Base-by-base conservation (phyloP, 2,888 invertebrate species). In the Clostera curtula region DNA sequence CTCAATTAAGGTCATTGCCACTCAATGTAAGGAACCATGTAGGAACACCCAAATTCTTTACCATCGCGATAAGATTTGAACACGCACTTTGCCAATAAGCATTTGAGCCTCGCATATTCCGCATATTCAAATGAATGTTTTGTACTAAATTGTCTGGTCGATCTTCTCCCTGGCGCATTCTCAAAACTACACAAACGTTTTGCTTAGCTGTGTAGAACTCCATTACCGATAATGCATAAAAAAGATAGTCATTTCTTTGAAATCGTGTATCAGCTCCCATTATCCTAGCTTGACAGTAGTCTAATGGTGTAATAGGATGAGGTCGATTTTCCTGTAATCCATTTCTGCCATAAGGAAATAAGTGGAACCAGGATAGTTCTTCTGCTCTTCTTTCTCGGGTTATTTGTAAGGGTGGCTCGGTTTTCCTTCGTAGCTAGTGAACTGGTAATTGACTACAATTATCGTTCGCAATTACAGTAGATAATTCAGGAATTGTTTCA, bases 91-190 rank as follows among this genome's bases (percentile, higher is more conserved):
- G 24, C 56, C 58, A 66, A 25, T 55, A 56, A 6, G 49, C 13
- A 0, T 40, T 44, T 0, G 52, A 56, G 9, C 54, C 58, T 46
- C 63, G 26, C 4, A 64, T 36, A 28, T 51, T 60, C 34, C 48
- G 36, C 47, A 61, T 49, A 12, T 47, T 56, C 0, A 64, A 43
- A 27, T 62, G 60, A 27, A 56, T 49, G n/a, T 56, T 49, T 24
- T 58, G 45, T 1, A 43, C 30, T n/a, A n/a, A n/a, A n/a, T n/a
- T n/a, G n/a, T n/a, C n/a, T n/a, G n/a, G n/a, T n/a, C n/a, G n/a
- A n/a, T n/a, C n/a, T n/a, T n/a, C n/a, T n/a, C n/a, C n/a, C n/a
- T n/a, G n/a, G n/a, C n/a, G n/a, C n/a, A n/a, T n/a, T n/a, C n/a
- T n/a, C n/a, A n/a, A n/a, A n/a, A n/a, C n/a, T n/a, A n/a, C n/a